These are phyloP conservation scores for Diaphora mendica DNA, from an alignment of 2,888 invertebrate species.

Conservation along the genomic window DNA sequence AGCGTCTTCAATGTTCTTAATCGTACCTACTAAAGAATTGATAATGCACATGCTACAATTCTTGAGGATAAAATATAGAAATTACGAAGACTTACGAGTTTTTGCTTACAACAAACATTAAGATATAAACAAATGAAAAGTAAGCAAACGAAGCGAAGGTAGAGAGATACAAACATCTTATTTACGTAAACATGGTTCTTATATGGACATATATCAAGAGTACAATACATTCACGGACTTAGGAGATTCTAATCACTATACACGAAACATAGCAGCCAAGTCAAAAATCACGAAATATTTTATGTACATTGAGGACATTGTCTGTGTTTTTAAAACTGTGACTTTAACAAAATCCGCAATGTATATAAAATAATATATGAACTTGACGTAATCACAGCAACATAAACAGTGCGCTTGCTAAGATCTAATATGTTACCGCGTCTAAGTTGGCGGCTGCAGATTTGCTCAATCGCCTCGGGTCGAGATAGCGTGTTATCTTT, in stretches of 20 bases:
- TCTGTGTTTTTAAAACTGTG: slow-evolving; percentile 19
- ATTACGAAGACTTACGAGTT: slow-evolving; percentile 3
- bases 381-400: slow-evolving; percentile 56
- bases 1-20: background rate
- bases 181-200: slow-evolving; percentile 20
- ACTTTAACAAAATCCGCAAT: slow-evolving; percentile 25
- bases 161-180: slow-evolving; percentile 40
- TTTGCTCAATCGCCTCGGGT: slow-evolving; percentile 82
- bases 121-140: slow-evolving; percentile 17
- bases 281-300: slow-evolving; percentile 29
- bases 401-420: slow-evolving; percentile 70
- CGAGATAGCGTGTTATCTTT: slow-evolving; percentile 83
- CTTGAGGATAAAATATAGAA: background rate
- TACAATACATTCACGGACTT: slow-evolving; percentile 24
- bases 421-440: slow-evolving; percentile 71
- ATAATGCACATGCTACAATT: background rate
- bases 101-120: slow-evolving; percentile 13
- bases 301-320: slow-evolving; percentile 31
- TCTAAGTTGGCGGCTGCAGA: slow-evolving; percentile 78
- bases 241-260: slow-evolving; percentile 34
- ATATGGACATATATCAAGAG: slow-evolving; percentile 16
- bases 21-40: background rate
- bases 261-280: slow-evolving; percentile 45
- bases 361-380: slow-evolving; percentile 39
- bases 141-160: slow-evolving; percentile 21